Evolutionary conservation across 2,888 invertebrate species (phyloP).

Genomic region (Venustoraphidia nigricollis): DNA sequence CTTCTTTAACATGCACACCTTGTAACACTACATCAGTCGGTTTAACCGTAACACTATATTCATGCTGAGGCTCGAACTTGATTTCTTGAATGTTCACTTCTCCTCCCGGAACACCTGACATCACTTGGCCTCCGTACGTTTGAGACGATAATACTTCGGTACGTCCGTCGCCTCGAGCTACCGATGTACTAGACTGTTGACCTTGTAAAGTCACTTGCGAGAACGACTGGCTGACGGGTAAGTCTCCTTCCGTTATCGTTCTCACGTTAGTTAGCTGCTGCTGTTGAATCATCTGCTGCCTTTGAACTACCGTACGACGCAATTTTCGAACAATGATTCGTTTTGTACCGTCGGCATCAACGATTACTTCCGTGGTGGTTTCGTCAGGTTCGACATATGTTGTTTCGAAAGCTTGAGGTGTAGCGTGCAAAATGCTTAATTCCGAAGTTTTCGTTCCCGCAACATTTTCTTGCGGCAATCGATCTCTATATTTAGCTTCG

Average conservation of each 20-base stretch:
- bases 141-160: constrained; percentile 44
- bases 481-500: constrained; percentile 53
- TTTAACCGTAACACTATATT: constrained; percentile 36
- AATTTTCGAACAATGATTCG: constrained; percentile 63
- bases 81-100: constrained; percentile 49
- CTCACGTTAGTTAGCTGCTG: constrained; percentile 40
- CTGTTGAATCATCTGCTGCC: constrained; percentile 48
- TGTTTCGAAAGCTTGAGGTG: constrained; percentile 66
- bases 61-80: constrained; percentile 42
- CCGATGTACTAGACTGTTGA: constrained; percentile 42
- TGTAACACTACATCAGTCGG: constrained; percentile 26
- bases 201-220: constrained; percentile 53
- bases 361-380: constrained; percentile 66
- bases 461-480: constrained; percentile 29
- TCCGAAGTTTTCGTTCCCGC: constrained; percentile 42
- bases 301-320: constrained; percentile 47
- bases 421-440: constrained; percentile 52
- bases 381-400: constrained; percentile 69
- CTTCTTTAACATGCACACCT: constrained; percentile 26
- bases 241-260: constrained; percentile 35
- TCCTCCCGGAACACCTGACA: constrained; percentile 45
- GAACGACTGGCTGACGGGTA: constrained; percentile 45
- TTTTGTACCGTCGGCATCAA: constrained; percentile 66
- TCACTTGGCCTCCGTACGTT: constrained; percentile 45
- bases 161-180: constrained; percentile 42